phyloP scores from a whole-genome alignment of 1,140 invertebrate species.

The Panagrolaimus sp. region DNA sequence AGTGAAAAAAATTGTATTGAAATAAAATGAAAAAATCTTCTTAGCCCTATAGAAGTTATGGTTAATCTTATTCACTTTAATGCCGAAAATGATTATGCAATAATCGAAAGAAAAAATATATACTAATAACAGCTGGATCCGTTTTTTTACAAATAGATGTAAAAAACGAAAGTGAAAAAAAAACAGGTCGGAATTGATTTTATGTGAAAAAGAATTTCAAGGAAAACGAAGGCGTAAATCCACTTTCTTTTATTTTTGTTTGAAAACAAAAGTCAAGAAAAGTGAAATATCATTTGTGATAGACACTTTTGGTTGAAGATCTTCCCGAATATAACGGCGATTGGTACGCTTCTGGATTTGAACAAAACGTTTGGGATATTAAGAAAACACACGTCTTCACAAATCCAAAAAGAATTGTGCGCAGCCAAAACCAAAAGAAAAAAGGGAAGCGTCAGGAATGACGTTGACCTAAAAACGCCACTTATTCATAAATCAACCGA shows the following conservation, averaged over 20 bases:
- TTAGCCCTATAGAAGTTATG: too few relatives aligned
- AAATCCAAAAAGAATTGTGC: slow-evolving; percentile 3
- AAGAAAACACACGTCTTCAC: neutral
- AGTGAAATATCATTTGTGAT: slow-evolving; percentile 2
- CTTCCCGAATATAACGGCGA: slow-evolving; percentile 9
- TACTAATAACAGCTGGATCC: too few relatives aligned
- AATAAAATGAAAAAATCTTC: too few relatives aligned
- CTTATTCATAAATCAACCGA: slow-evolving; percentile 8
- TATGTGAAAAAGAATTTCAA: too few relatives aligned
- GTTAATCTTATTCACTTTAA: too few relatives aligned
- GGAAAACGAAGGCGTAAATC: too few relatives aligned
- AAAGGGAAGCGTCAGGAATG: slow-evolving; percentile 12
- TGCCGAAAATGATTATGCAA: too few relatives aligned
- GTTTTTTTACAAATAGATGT: too few relatives aligned
- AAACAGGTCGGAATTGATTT: too few relatives aligned
- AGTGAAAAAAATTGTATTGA: too few relatives aligned
- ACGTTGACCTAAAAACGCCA: slow-evolving; percentile 13
- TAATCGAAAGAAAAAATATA: too few relatives aligned
- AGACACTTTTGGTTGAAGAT: neutral
- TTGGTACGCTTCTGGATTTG: slow-evolving; percentile 3
- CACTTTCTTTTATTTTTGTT: neutral
- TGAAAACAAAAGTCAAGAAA: neutral
- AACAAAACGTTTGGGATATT: neutral
- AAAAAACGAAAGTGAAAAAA: too few relatives aligned
- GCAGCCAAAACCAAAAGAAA: neutral